Evolutionary conservation across 2,797 vertebrate species (phyloP), one percentile per base, ranked within the genome.

Genomic region (Sebastes iracundus): DNA sequence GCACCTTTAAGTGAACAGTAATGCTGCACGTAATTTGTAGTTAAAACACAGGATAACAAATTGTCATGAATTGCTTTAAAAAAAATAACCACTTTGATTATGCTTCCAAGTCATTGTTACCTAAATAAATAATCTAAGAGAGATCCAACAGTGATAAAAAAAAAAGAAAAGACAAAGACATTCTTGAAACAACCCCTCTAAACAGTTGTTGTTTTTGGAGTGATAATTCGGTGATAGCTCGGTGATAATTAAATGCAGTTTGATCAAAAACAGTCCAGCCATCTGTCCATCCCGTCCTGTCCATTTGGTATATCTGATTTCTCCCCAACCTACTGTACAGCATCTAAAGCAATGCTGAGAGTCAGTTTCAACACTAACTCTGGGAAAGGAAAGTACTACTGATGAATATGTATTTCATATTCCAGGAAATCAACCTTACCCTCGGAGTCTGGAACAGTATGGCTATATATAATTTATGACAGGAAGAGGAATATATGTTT

Each of bases 391-490:
- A 35, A 63, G 13, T 30, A 28, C 28, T 7, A 6, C 33, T 28
- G n/a, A 74, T 28, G n/a, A 74, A 67, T 38, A 20, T 38, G 5
- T 55, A 67, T 70, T 74, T 75, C 10, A 59, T 38, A 75, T 63
- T 83, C 25, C 38, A 79, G 32, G 42, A 80, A 64, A 27, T 72
- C 11, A 75, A 35, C 60, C 33, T 60, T 32, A 53, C 61, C 52
- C 62, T 61, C 20, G 64, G 64, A 67, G 63, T 72, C 53, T 76
- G 71, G 60, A 78, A n/a, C n/a, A 65, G 27, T 70, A 25, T 23
- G 18, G 72, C 25, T 66, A 53, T 68, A 52, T 82, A 79, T 80
- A 71, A 85, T 81, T 80, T 63, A 82, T 86, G 76, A 67, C 46
- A 66, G 66, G n/a, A 82, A 49, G 66, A 81, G 18, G 16, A 83